Evolutionary conservation across 2,113 vertebrate genomes (phyloP), one percentile per base, ranked within the genome.

Genomic region (Lagopus muta): DNA sequence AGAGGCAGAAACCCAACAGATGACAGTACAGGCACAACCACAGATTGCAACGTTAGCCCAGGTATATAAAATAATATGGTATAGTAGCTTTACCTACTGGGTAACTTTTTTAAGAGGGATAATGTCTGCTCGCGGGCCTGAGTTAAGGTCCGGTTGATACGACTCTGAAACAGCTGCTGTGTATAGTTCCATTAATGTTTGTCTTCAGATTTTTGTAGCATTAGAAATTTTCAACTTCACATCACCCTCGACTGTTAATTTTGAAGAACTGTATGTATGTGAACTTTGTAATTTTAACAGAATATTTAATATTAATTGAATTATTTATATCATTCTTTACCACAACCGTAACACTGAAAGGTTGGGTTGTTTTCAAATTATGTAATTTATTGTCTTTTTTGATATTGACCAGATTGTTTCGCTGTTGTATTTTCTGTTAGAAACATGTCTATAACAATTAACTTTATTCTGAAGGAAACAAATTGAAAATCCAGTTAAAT

Each of bases 1-100:
- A 88, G 99, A 99, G 97, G 98, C 99, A 95, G 99, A 99, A 97
- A 98, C 97, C 95, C 99, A 99, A 97, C 99, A 99, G 96, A 99
- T 99, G 96, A 98, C 98, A 93, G 97, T 98, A 94, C 98, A 98
- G 96, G 98, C 98, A 95, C 98, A 98, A 87, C 98, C 98, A 97
- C 98, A 98, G 98, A 98, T 98, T 97, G 98, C 99, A 96, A 99
- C 98, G 77, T 98, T 99, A 98, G 98, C 99, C 82, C 99, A 99
- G 99, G 99, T 99, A 99, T 99, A 99, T 97, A 96, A 95, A 97
- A 88, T 85, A 81, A 60, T 84, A 82, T 1, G 61, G 64, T 94
- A 62, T 93, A 83, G 92, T 82, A 95, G 93, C 77, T 89, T 85
- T 95, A 81, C 82, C 72, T 94, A 22, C 47, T 74, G 82, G 50